A percentile compares a stretch with the other conserved stretches of the same genome.
Conservation (phyloP, 2,888 invertebrate genomes). For the Tachina lurida region DNA sequence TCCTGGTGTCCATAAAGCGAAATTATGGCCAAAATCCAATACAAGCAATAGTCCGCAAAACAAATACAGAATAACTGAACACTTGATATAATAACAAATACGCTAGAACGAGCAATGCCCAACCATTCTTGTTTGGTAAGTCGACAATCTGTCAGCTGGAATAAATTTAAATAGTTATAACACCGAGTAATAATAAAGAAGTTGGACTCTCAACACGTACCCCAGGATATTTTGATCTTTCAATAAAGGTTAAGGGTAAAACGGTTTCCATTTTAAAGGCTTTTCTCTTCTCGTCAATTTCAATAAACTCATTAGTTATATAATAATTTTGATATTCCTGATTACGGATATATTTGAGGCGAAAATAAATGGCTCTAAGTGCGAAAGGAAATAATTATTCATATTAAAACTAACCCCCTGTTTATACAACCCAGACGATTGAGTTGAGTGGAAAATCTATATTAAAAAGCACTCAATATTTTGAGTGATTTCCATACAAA, state of each 20-base stretch:
- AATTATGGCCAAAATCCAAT: conserved; percentile 88
- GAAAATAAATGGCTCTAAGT: conserved; percentile 87
- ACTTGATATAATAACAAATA: conserved; percentile 87
- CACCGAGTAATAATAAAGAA: background rate
- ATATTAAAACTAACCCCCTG: too few relatives aligned
- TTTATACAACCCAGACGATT: too few relatives aligned
- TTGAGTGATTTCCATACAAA: too few relatives aligned
- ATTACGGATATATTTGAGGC: conserved; percentile 87
- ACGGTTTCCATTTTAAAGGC: conserved; percentile 86
- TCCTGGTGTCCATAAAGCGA: conserved; percentile 83
- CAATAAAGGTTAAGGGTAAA: conserved; percentile 87
- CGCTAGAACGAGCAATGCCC: conserved; percentile 75
- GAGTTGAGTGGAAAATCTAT: too few relatives aligned
- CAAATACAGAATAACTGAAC: conserved; percentile 90
- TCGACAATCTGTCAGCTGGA: conserved; percentile 78
- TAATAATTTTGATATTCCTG: conserved; percentile 89
- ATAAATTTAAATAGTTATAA: background rate
- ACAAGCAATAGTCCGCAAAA: conserved; percentile 90
- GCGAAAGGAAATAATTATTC: background rate
- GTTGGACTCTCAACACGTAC: conserved; percentile 80
- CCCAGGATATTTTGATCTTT: conserved; percentile 86
- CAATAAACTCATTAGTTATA: conserved; percentile 86
- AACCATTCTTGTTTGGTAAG: conserved; percentile 77
- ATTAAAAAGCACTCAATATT: too few relatives aligned
- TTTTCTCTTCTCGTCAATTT: conserved; percentile 86